A percentile compares a stretch with the other conserved stretches of the same genome.
phyloP scores from a whole-genome alignment of 2,113 vertebrate genomes.

The Siphamia tubifer region DNA sequence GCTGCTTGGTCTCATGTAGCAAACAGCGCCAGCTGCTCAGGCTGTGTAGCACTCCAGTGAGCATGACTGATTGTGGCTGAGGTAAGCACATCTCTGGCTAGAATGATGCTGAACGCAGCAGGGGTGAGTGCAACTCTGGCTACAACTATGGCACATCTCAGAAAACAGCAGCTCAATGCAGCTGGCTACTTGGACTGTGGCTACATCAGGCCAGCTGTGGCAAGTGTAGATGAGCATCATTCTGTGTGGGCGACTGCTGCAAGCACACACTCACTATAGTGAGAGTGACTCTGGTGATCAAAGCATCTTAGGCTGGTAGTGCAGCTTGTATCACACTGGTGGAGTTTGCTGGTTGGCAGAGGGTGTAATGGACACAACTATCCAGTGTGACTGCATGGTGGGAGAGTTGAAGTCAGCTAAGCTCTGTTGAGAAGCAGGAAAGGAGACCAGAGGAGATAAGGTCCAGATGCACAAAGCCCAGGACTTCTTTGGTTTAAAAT shows the following conservation, averaged over 20 bases:
- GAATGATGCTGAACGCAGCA: conserved; percentile 28
- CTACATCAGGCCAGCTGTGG: conserved; percentile 15
- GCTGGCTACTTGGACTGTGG: conserved; percentile 23
- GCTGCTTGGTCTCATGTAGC: conserved; percentile 58
- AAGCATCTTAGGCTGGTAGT: conserved; percentile 58
- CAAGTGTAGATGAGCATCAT: conserved; percentile 21
- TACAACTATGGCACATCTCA: neutral
- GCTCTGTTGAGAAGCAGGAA: conserved; percentile 17
- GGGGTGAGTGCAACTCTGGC: conserved; percentile 2
- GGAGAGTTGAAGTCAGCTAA: conserved; percentile 17
- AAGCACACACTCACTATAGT: conserved; percentile 19
- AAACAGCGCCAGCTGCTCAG: conserved; percentile 55
- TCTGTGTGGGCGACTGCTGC: conserved; percentile 45
- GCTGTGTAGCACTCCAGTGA: conserved; percentile 50
- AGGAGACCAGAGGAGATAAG: conserved; percentile 5
- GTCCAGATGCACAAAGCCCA: conserved; percentile 11
- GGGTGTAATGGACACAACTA: conserved; percentile 38
- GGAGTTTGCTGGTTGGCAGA: conserved; percentile 52
- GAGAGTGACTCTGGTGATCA: conserved; percentile 51
- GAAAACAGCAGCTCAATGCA: conserved; percentile 9
- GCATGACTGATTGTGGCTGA: conserved; percentile 60
- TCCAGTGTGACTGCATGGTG: conserved; percentile 35
- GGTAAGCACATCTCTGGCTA: conserved; percentile 46
- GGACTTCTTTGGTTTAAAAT: neutral
- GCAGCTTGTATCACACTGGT: conserved; percentile 61